Evolutionary conservation across 1,140 invertebrate genomes (phyloP).

Genomic region (Helicoverpa armigera): DNA sequence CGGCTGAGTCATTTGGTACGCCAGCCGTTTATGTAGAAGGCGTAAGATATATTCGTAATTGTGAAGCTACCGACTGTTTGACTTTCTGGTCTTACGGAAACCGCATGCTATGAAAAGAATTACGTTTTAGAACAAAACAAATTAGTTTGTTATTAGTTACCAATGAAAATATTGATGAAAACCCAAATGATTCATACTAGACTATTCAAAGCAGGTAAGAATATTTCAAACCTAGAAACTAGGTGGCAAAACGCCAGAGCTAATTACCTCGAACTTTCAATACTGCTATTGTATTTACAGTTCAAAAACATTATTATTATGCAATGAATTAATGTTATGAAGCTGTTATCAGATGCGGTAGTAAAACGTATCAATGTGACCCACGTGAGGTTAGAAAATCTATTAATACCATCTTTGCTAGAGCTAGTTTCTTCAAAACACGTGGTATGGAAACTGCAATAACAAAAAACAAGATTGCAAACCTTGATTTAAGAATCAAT

Average conservation of each 20-base stretch:
- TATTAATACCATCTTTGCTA: neutral
- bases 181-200: too few species aligned
- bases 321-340: conserved; percentile 16
- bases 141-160: too few species aligned
- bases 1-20: neutral
- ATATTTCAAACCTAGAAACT: neutral
- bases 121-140: too few species aligned
- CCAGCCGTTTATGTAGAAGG: neutral
- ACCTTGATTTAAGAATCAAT: conserved; percentile 1
- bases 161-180: too few species aligned
- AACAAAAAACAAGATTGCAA: conserved; percentile 2
- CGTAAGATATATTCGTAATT: neutral
- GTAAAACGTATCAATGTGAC: neutral
- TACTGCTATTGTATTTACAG: neutral
- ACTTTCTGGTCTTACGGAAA: too few species aligned
- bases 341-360: neutral
- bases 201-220: neutral
- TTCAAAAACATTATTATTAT: conserved; percentile 21
- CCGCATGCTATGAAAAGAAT: too few species aligned
- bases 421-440: conserved; percentile 2
- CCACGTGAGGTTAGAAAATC: neutral
- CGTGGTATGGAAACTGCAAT: neutral
- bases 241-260: conserved; percentile 6
- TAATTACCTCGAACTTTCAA: conserved; percentile 19
- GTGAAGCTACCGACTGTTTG: neutral